These are phyloP conservation scores for Ctenomys sociabilis DNA, from an alignment of 2,113 vertebrate species.

Conservation along the genomic window DNA sequence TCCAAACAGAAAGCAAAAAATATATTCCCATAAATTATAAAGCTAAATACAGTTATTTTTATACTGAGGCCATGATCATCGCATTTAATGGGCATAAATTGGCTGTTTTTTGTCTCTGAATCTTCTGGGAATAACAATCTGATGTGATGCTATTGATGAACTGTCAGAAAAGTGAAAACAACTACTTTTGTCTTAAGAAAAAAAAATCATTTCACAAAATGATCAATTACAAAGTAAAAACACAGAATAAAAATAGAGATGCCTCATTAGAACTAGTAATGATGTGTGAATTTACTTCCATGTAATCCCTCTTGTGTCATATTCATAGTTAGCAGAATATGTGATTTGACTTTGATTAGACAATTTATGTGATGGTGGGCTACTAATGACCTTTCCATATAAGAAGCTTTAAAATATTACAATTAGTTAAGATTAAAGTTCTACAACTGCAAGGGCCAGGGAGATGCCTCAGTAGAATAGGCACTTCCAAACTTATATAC, in stretches of 20 bases:
- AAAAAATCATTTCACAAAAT: slow-evolving; percentile 66
- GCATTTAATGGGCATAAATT: neutral
- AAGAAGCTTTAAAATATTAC: slow-evolving; percentile 28
- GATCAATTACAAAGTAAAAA: slow-evolving; percentile 62
- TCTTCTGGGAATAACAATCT: slow-evolving; percentile 51
- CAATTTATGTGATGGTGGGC: slow-evolving; percentile 43
- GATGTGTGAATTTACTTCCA: slow-evolving; percentile 63
- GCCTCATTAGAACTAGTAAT: slow-evolving; percentile 55
- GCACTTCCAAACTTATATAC: too few species aligned
- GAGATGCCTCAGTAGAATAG: too few species aligned
- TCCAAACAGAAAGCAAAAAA: neutral
- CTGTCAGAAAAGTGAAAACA: neutral
- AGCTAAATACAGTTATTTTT: slow-evolving; percentile 19
- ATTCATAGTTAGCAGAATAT: slow-evolving; percentile 46
- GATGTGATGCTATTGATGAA: slow-evolving; percentile 53
- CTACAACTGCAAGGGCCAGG: too few species aligned
- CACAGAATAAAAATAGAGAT: slow-evolving; percentile 55
- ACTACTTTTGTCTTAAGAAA: slow-evolving; percentile 34
- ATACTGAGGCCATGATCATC: neutral
- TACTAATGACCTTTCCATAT: slow-evolving; percentile 37
- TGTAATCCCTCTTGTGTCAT: slow-evolving; percentile 51
- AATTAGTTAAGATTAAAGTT: slow-evolving; percentile 1
- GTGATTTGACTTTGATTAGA: slow-evolving; percentile 58
- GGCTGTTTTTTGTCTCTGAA: slow-evolving; percentile 21
- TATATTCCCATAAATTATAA: neutral